These are phyloP conservation scores for Eledone cirrhosa DNA, from an alignment of 2,888 invertebrate species.

Conservation along the genomic window DNA sequence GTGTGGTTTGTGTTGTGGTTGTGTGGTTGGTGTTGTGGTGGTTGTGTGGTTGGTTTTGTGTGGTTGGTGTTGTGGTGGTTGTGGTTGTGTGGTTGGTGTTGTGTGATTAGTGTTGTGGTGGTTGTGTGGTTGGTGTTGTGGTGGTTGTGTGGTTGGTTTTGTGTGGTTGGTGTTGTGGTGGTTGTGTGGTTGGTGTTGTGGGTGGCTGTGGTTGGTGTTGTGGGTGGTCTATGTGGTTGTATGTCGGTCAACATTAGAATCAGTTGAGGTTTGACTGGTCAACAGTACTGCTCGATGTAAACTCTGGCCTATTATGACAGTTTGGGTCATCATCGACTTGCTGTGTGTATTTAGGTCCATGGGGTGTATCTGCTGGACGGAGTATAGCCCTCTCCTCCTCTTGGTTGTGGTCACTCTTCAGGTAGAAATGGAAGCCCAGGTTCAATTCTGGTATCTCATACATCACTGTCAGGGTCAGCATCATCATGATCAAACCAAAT, in stretches of 20 bases:
- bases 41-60: too few relatives aligned
- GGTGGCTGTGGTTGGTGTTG: too few relatives aligned
- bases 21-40: too few relatives aligned
- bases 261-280: constrained; percentile 19
- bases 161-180: too few relatives aligned
- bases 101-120: too few relatives aligned
- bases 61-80: too few relatives aligned
- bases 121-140: too few relatives aligned
- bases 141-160: too few relatives aligned
- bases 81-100: too few relatives aligned
- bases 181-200: too few relatives aligned
- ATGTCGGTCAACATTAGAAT: background rate
- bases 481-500: constrained; percentile 82
- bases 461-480: constrained; percentile 84
- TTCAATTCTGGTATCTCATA: constrained; percentile 90
- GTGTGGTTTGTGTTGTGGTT: too few relatives aligned
- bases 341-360: constrained; percentile 53
- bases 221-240: too few relatives aligned
- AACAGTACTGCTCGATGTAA: background rate
- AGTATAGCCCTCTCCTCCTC: constrained; percentile 45
- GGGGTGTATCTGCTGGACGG: constrained; percentile 39
- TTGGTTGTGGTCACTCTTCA: constrained; percentile 72
- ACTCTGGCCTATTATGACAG: background rate
- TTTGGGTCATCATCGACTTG: constrained; percentile 50
- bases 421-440: constrained; percentile 80